phyloP scores from a whole-genome alignment of 2,888 invertebrate genomes.

The Falcaria lacertinaria region DNA sequence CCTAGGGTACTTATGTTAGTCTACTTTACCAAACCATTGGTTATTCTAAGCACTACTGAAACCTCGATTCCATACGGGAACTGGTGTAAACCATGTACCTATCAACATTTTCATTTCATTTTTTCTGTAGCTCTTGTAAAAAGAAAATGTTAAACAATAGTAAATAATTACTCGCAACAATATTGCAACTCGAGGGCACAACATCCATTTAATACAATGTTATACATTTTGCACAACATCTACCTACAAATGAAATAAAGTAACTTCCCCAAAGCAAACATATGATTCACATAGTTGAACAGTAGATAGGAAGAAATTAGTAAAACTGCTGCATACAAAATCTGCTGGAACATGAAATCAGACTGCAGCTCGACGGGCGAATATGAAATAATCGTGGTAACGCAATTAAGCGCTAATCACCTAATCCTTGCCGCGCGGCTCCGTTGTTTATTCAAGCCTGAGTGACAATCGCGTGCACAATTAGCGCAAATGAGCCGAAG shows the following conservation, averaged over 20 bases:
- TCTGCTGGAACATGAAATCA: conserved; percentile 68
- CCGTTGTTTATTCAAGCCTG: conserved; percentile 79
- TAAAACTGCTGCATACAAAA: conserved; percentile 59
- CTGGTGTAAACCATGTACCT: too few relatives aligned
- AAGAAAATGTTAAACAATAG: too few relatives aligned
- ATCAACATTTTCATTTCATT: too few relatives aligned
- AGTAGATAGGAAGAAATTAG: conserved; percentile 26
- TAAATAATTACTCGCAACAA: too few relatives aligned
- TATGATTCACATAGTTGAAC: background rate
- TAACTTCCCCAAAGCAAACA: background rate
- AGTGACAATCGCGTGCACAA: conserved; percentile 79
- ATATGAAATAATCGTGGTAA: conserved; percentile 76
- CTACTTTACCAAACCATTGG: too few relatives aligned
- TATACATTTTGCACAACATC: background rate
- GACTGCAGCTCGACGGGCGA: conserved; percentile 64
- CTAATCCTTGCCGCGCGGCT: conserved; percentile 75
- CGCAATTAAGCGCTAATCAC: conserved; percentile 77
- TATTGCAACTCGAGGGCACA: too few relatives aligned
- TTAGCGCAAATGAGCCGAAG: conserved; percentile 79
- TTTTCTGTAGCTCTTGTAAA: too few relatives aligned
- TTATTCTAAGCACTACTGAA: too few relatives aligned
- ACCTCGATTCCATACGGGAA: too few relatives aligned
- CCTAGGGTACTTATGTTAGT: too few relatives aligned
- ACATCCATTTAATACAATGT: background rate
- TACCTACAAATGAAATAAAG: background rate